Evolutionary conservation across 2,888 invertebrate species (phyloP), one percentile per base, ranked within the genome.

Genomic region (Synanthedon formicaeformis): DNA sequence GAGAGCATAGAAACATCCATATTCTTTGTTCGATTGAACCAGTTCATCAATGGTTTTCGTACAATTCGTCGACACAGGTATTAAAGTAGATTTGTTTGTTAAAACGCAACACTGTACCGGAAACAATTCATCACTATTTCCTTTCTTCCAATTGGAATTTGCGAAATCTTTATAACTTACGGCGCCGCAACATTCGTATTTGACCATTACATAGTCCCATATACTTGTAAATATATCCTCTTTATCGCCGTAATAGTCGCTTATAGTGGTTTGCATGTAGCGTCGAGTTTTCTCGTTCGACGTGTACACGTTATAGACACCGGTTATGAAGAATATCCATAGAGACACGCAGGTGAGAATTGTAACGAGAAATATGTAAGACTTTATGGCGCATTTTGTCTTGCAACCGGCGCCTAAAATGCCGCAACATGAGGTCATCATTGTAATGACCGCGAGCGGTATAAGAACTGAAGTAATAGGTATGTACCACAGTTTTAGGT

Each of bases 371-470:
- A 83, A 73, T 13, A 86, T 67, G 60, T 86, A 87, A 1, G 77
- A 66, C 56, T 85, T 82, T 2, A 84, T 65, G 0, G 85, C 84
- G 51, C 83, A 85, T 67, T 80, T 79, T 11, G 78, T 52, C 59
- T 67, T 76, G 56, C 83, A 86, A 0, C 82, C 81, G 0, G 86
- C 81, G 2, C 84, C 83, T 1, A 85, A 58, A 0, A 86, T 68
- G 0, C 87, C 87, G 54, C 84, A 87, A 52, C 83, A 83, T 0
- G 86, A 81, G 0, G 84, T 82, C 50, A 81, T 51, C 69, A 82
- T 78, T 0, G 75, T 67, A 0, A 83, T 16, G 0, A 66, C 45
- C 1, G 77, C 64, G 41, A 84, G 53, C 0, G 78, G 75, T 40
- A 81, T 74, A 0, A 86, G 57, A 8, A 86, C 60, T 1, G 78